These are phyloP conservation scores for Pogonomyrmex barbatus DNA, from an alignment of 1,140 invertebrate genomes.

Conservation along the genomic window DNA sequence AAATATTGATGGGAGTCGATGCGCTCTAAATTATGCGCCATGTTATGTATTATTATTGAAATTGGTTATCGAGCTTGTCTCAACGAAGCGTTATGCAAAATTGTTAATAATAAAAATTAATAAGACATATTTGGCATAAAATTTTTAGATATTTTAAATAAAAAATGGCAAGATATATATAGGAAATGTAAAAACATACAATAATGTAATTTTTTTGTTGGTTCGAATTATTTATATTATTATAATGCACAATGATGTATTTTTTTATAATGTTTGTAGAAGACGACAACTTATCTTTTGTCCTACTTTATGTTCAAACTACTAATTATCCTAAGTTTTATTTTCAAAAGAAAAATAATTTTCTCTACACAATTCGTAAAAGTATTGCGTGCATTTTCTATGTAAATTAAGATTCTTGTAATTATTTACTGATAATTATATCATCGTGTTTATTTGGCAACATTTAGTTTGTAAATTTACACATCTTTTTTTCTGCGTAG, in stretches of 20 bases:
- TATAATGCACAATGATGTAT: background rate
- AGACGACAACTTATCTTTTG: background rate
- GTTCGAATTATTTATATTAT: background rate
- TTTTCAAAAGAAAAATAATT: background rate
- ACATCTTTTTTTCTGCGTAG: background rate
- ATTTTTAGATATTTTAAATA: conserved; percentile 7
- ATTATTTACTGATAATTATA: background rate
- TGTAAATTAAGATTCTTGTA: background rate
- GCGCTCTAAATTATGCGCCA: conserved; percentile 21
- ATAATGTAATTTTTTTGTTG: conserved; percentile 1
- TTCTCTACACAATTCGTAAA: background rate
- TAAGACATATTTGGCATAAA: background rate
- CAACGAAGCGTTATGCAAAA: background rate
- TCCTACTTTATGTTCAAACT: background rate
- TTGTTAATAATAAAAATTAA: background rate
- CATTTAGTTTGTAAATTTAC: background rate
- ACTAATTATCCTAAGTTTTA: background rate
- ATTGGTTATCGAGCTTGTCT: background rate
- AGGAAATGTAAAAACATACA: background rate
- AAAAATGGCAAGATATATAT: background rate
- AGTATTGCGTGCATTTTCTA: background rate
- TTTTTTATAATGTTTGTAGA: conserved; percentile 17
- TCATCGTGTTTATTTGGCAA: background rate
- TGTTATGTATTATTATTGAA: background rate
- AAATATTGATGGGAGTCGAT: conserved; percentile 19